A percentile compares a stretch with the other conserved stretches of the same genome.
phyloP scores from a whole-genome alignment of 2,888 invertebrate species.

The Oligia latruncula region DNA sequence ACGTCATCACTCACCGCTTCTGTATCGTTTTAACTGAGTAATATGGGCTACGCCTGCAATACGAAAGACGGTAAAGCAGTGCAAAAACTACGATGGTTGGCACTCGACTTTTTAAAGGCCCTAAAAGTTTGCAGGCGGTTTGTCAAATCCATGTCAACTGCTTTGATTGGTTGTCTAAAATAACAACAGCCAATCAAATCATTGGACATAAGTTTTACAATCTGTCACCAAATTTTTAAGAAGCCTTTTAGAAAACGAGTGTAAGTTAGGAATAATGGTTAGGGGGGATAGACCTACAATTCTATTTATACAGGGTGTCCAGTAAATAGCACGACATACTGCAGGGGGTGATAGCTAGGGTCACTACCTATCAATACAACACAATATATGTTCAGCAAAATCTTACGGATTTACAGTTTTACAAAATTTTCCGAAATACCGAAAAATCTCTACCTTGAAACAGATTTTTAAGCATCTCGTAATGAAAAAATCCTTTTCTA shows the following conservation, averaged over 20 bases:
- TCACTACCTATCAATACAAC: too few species aligned
- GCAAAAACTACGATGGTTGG: neutral
- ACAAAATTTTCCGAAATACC: too few species aligned
- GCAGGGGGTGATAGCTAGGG: too few species aligned
- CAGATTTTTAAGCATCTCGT: too few species aligned
- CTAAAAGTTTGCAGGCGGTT: neutral
- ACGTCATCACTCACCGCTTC: slow-evolving; percentile 58
- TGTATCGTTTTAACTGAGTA: slow-evolving; percentile 61
- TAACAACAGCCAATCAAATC: neutral
- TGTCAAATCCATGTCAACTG: neutral
- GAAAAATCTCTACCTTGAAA: too few species aligned
- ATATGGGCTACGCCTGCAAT: neutral
- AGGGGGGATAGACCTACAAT: neutral
- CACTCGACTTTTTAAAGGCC: neutral
- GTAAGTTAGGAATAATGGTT: neutral
- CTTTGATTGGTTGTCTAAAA: neutral
- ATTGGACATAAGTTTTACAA: neutral
- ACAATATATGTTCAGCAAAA: too few species aligned
- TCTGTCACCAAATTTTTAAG: neutral
- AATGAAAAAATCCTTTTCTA: too few species aligned
- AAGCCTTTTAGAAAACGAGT: neutral
- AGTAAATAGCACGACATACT: too few species aligned
- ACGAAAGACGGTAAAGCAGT: neutral
- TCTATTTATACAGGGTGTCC: too few species aligned
- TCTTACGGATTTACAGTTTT: too few species aligned